Base-by-base conservation (phyloP, 2,888 invertebrate genomes). In the Tinea pellionella region DNA sequence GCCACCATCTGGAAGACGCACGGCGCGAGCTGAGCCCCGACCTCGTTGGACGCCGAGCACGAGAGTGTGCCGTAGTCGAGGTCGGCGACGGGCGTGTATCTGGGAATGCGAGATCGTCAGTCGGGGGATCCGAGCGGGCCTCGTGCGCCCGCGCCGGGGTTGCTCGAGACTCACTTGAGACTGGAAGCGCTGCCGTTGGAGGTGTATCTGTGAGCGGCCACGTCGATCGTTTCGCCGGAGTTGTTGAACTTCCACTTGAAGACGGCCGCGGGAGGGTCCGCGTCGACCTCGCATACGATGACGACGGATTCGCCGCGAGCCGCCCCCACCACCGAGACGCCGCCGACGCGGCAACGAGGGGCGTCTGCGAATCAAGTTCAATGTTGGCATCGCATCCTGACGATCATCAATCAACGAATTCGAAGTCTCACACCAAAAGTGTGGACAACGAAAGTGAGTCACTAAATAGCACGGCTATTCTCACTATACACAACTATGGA, bases 161-260 rank as follows among this genome's bases (percentile, higher is more conserved):
- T 41, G 3, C 3, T 37, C 3, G 37, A 9, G 37, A 66, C 71
- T 66, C 73, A 90, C 77, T 91, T 89, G 65, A 93, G 88, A 63
- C 92, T 89, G 70, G 92, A 92, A 63, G 92, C 89, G 66, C 92
- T 92, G 65, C 95, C 95, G 77, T 94, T 94, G 65, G 92, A 92
- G 68, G 92, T 91, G 85, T 92, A 94, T 63, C 93, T 85, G 75
- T 93, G 94, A 55, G 93, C 90, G 59, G 92, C 92, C 61, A 95
- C 93, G 80, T 96, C 95, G 64, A 94, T 84, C 58, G 94, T 95
- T 84, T 96, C 96, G 2, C 96, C 96, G 11, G 95, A 95, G 87
- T 96, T 96, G 89, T 96, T 96, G 88, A 96, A 96, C 88, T 96
- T 96, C 96, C 96, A 96, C 68, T 94, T 92, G 88, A 96, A 97